Percentiles rank a stretch among this genome's conserved stretches.
Conservation (phyloP, 2,888 invertebrate genomes). For the Tineola bisselliella region DNA sequence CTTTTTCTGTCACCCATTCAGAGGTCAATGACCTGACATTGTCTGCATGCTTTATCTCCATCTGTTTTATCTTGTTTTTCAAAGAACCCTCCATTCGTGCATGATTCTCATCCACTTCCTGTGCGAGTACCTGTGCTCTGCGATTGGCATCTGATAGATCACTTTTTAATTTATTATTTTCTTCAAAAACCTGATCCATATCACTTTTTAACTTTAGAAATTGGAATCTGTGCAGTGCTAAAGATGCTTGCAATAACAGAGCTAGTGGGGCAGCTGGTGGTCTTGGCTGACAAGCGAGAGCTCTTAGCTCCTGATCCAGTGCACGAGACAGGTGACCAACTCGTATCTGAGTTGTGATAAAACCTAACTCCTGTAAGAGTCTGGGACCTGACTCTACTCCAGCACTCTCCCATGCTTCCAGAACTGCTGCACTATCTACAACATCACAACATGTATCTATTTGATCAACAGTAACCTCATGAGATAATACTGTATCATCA, state of each 20-base stretch:
- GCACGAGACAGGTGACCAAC: constrained; percentile 72
- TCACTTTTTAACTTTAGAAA: constrained; percentile 67
- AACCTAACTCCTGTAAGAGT: constrained; percentile 75
- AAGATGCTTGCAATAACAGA: constrained; percentile 68
- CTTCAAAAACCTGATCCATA: constrained; percentile 75
- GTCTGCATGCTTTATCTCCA: constrained; percentile 82
- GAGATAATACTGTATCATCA: background rate
- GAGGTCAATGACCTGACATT: constrained; percentile 75
- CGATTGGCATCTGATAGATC: constrained; percentile 86
- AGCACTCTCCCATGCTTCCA: constrained; percentile 78
- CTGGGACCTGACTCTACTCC: constrained; percentile 73
- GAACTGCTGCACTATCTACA: constrained; percentile 32
- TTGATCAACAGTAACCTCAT: background rate
- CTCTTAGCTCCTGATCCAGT: constrained; percentile 72
- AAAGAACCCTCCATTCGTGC: constrained; percentile 81
- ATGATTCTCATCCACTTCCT: constrained; percentile 92
- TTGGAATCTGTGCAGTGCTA: constrained; percentile 75
- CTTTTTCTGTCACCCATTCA: constrained; percentile 78
- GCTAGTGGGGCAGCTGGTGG: constrained; percentile 27
- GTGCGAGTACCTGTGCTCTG: constrained; percentile 81
- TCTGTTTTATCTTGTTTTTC: constrained; percentile 73
- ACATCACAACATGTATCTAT: background rate
- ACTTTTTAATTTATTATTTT: constrained; percentile 81
- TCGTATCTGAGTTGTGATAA: constrained; percentile 66
- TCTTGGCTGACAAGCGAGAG: constrained; percentile 22